Percentiles rank a stretch among this genome's conserved stretches.
These are phyloP conservation scores for Sphaerodactylus townsendi DNA, from an alignment of 2,113 vertebrate genomes.

Conservation along the genomic window DNA sequence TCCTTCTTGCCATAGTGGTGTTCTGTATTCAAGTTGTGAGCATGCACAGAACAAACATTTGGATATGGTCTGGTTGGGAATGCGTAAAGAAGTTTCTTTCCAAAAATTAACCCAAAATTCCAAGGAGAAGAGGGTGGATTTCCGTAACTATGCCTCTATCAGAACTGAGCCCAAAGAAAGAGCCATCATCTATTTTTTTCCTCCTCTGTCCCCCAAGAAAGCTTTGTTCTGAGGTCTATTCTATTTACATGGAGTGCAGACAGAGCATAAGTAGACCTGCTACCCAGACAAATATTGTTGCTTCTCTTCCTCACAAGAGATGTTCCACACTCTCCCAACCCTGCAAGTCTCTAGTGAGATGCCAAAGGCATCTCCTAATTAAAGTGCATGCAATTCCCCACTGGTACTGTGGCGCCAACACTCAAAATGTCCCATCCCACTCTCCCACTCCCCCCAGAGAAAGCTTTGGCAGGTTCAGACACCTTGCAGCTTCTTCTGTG, in stretches of 20 bases:
- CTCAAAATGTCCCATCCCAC: conserved; percentile 27
- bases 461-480: background rate
- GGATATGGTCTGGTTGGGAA: no score
- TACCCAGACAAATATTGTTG: conserved; percentile 25
- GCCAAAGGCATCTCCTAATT: conserved; percentile 61
- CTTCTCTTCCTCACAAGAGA: conserved; percentile 9
- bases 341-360: conserved; percentile 17
- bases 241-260: background rate
- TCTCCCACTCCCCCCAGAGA: conserved; percentile 16
- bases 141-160: no score
- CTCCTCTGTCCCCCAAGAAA: background rate
- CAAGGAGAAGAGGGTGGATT: no score
- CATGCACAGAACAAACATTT: no score
- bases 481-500: conserved; percentile 34
- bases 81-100: no score
- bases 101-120: no score
- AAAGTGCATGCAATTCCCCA: conserved; percentile 62
- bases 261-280: background rate
- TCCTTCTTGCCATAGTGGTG: no score
- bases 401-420: conserved; percentile 64
- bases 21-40: no score
- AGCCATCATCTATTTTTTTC: background rate
- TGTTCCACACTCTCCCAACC: background rate
- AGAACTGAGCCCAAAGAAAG: no score
- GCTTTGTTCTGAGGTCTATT: background rate